Conservation (phyloP, 2,797 vertebrate species). For the Esox masquinongy region DNA sequence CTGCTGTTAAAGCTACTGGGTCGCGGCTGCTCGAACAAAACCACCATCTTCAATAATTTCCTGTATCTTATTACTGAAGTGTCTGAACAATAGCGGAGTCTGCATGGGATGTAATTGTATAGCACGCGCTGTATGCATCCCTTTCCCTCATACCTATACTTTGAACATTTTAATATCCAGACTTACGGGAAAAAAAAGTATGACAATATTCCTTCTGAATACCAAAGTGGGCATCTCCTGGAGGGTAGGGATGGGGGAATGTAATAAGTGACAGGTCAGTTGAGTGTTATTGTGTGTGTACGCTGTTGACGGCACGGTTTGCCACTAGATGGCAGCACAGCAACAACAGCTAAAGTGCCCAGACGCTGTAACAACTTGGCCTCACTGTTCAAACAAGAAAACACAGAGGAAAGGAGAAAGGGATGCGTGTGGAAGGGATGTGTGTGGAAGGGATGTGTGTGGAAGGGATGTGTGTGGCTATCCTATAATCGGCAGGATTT, state of each 20-base stretch:
- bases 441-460: background rate
- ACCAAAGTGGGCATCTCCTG: conserved; percentile 16
- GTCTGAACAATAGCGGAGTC: conserved; percentile 38
- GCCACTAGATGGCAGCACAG: conserved; percentile 45
- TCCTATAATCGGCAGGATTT: background rate
- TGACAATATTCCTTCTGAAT: conserved; percentile 27
- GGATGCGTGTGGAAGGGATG: background rate
- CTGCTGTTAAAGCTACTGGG: background rate
- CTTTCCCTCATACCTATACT: background rate
- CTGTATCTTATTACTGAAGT: conserved; percentile 36
- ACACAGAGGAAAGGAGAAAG: background rate
- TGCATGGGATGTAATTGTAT: conserved; percentile 35
- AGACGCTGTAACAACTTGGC: background rate
- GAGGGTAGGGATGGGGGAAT: background rate
- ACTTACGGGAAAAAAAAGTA: conserved; percentile 11
- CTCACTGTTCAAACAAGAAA: background rate
- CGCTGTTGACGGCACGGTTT: background rate
- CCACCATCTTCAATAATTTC: conserved; percentile 31
- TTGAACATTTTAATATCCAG: conserved; percentile 33
- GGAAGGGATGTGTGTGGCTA: background rate
- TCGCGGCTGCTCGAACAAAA: conserved; percentile 26
- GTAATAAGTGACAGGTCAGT: background rate
- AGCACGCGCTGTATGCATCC: conserved; percentile 27
- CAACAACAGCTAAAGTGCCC: background rate
- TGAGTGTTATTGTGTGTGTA: background rate